A percentile compares a stretch with the other conserved stretches of the same genome.
Evolutionary conservation across 2,888 invertebrate species (phyloP).

Genomic region (Scaptomyza flava): DNA sequence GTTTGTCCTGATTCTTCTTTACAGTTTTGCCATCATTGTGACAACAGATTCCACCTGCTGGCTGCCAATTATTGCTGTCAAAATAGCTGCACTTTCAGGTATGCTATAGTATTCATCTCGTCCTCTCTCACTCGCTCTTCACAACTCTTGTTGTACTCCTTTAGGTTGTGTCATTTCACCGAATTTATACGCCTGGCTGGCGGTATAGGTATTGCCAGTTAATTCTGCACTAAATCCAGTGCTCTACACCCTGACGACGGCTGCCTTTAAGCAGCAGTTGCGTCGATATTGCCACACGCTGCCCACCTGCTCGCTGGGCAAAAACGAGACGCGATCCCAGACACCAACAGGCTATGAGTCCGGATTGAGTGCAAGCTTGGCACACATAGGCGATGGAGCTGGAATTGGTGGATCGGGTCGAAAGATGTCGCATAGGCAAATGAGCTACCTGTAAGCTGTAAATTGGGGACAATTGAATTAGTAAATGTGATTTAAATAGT

Average conservation of each 20-base stretch:
- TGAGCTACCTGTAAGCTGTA: slow-evolving; percentile 71
- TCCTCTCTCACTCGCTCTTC: background rate
- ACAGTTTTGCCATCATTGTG: slow-evolving; percentile 86
- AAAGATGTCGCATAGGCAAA: slow-evolving; percentile 83
- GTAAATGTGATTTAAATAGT: slow-evolving; percentile 64
- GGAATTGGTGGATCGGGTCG: slow-evolving; percentile 68
- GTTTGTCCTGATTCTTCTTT: background rate
- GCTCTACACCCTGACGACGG: slow-evolving; percentile 87
- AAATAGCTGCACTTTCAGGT: slow-evolving; percentile 86
- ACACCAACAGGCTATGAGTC: slow-evolving; percentile 84
- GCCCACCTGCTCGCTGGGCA: slow-evolving; percentile 71
- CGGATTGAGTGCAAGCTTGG: slow-evolving; percentile 84
- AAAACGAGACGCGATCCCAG: slow-evolving; percentile 79
- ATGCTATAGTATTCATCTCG: slow-evolving; percentile 24
- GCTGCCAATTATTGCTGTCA: slow-evolving; percentile 87
- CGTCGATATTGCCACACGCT: slow-evolving; percentile 75
- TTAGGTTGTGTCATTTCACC: slow-evolving; percentile 86
- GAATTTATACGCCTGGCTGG: slow-evolving; percentile 87
- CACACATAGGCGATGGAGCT: slow-evolving; percentile 81
- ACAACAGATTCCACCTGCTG: slow-evolving; percentile 87
- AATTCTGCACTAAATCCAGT: slow-evolving; percentile 88
- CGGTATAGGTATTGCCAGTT: slow-evolving; percentile 87
- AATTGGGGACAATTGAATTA: slow-evolving; percentile 15
- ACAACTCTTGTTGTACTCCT: slow-evolving; percentile 25
- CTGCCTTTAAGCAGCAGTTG: slow-evolving; percentile 86